Evolutionary conservation across 1,140 invertebrate genomes (phyloP).

Genomic region (Pantala flavescens): DNA sequence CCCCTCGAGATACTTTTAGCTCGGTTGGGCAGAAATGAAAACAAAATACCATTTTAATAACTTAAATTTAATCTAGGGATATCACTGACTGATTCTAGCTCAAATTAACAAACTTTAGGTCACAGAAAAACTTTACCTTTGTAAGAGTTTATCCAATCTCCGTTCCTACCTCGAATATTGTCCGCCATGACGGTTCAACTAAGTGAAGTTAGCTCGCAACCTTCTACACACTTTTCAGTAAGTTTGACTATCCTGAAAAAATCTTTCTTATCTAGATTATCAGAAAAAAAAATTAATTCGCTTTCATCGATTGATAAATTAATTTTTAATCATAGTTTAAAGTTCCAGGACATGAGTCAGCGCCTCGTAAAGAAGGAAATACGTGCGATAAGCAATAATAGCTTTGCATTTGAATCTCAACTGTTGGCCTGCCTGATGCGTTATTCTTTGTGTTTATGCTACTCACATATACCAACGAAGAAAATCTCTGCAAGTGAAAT

Average conservation of each 20-base stretch:
- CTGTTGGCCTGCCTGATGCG: background rate
- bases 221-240: background rate
- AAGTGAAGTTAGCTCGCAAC: background rate
- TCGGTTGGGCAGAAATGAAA: no score
- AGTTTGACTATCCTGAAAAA: no score
- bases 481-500: no score
- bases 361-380: no score
- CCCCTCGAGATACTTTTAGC: background rate
- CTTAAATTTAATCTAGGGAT: background rate
- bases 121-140: background rate
- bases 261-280: no score
- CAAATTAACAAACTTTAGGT: background rate
- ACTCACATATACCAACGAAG: background rate
- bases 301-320: no score
- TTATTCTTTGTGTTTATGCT: background rate
- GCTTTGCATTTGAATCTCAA: background rate
- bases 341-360: no score
- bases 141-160: conserved; percentile 10
- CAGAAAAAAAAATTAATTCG: no score
- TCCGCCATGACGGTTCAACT: conserved; percentile 2
- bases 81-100: background rate
- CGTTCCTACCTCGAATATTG: background rate
- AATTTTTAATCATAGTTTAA: no score
- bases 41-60: background rate
- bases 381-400: no score